Evolutionary conservation across 1,140 invertebrate species (phyloP), one percentile per base, ranked within the genome.

Genomic region (Calliopsis andreniformis): DNA sequence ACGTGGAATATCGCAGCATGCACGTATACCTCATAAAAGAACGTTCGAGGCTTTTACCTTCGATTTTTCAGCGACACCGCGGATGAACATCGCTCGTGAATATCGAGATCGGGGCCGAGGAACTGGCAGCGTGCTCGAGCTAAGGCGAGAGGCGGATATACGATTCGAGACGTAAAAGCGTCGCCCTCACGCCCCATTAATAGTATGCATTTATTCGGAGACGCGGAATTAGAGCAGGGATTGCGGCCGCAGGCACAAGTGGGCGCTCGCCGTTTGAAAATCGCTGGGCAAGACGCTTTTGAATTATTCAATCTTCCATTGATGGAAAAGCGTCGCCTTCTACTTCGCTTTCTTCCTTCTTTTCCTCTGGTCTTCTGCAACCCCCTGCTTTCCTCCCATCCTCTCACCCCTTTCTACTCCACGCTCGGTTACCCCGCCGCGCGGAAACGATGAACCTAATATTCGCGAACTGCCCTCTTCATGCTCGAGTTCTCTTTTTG

Each of bases 131-230:
- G 59, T 51, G 32, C 49, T 45, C 25, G 12, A n/a, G 42, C 45
- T 59, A 66, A 75, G 53, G 56, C 53, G 79, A 83, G 73, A 66
- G 62, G 35, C 25, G 67, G 76, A 79, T 67, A 64, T 67, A 77
- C 67, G 61, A 80, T 64, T 83, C 72, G 64, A 75, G 59, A 79
- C 70, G 81, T 86, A 80, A 82, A 86, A 87, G 79, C 76, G 76
- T 78, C 83, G 16, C 56, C 45, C 47, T 53, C 67, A 16, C 61
- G 30, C 58, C 43, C 67, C 78, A 84, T 87, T 86, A 86, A 87
- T 87, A 83, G 79, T 87, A 87, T 87, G 86, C 86, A 87, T 87
- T 87, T 87, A 87, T 87, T 87, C 86, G 86, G 68, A 81, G 84
- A 78, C 69, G 82, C 78, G 82, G 85, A 87, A 87, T 87, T 87